Evolutionary conservation across 2,797 vertebrate genomes (phyloP).

Genomic region (Cynopterus sphinx): DNA sequence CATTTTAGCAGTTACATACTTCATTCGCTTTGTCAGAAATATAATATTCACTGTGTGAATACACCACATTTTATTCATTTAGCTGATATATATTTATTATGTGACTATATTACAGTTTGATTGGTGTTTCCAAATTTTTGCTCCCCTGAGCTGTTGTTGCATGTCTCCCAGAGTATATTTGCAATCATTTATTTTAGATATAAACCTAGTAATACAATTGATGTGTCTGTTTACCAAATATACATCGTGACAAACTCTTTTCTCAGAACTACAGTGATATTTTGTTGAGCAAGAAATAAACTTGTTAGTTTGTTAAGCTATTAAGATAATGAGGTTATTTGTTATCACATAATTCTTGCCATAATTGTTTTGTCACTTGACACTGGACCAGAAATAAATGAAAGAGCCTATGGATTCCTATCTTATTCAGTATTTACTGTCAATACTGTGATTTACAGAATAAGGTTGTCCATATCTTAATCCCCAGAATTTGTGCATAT

Average conservation of each 20-base stretch:
- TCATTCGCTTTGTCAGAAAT: background rate
- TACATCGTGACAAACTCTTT: background rate
- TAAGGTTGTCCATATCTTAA: background rate
- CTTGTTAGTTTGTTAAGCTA: background rate
- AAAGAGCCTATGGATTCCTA: background rate
- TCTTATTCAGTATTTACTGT: background rate
- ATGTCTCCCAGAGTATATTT: background rate
- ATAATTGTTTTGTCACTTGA: background rate
- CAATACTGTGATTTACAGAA: background rate
- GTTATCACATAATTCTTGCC: background rate
- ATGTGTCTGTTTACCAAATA: background rate
- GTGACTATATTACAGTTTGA: background rate
- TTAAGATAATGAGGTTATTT: background rate
- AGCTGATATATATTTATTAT: background rate
- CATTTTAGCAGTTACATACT: background rate
- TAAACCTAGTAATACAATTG: background rate
- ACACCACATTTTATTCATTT: background rate
- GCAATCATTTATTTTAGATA: background rate
- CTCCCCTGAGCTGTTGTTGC: background rate
- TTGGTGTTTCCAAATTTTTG: background rate
- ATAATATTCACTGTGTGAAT: background rate
- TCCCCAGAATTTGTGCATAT: background rate
- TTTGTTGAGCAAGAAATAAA: background rate
- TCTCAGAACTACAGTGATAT: background rate
- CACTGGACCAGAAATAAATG: background rate